phyloP scores from a whole-genome alignment of 2,888 invertebrate species.

The Argyresthia goedartella region DNA sequence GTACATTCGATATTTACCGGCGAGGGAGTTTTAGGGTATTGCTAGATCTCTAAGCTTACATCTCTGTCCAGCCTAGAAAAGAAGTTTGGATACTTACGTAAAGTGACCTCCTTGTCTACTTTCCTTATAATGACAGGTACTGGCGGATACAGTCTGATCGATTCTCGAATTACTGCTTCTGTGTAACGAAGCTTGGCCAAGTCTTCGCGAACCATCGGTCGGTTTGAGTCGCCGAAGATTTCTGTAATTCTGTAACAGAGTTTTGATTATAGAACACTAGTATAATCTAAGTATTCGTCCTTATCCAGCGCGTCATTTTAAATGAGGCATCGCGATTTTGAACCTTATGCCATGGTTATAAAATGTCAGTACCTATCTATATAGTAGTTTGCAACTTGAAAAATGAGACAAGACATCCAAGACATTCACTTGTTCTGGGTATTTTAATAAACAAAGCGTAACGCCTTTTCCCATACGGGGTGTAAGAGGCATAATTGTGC shows the following conservation, averaged over 20 bases:
- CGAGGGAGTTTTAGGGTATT: neutral
- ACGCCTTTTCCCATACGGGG: neutral
- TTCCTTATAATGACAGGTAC: constrained; percentile 35
- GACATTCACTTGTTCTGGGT: neutral
- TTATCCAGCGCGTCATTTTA: too few species aligned
- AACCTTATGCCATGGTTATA: too few species aligned
- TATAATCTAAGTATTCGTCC: too few species aligned
- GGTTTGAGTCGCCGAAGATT: constrained; percentile 22
- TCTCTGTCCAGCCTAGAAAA: neutral
- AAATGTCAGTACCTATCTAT: too few species aligned
- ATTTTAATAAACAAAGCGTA: neutral
- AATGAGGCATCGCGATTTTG: neutral
- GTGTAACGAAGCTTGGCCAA: constrained; percentile 41
- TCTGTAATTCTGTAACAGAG: neutral
- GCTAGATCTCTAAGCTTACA: neutral
- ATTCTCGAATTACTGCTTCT: constrained; percentile 53
- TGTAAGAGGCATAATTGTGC: too few species aligned
- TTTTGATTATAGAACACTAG: too few species aligned
- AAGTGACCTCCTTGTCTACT: constrained; percentile 14
- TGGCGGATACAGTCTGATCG: constrained; percentile 45
- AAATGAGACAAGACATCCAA: too few species aligned
- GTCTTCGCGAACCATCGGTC: constrained; percentile 28
- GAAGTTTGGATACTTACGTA: neutral
- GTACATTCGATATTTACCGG: neutral
- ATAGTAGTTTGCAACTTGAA: too few species aligned